These are phyloP conservation scores for Dusona sp. DNA, from an alignment of 2,888 invertebrate species.

Conservation along the genomic window DNA sequence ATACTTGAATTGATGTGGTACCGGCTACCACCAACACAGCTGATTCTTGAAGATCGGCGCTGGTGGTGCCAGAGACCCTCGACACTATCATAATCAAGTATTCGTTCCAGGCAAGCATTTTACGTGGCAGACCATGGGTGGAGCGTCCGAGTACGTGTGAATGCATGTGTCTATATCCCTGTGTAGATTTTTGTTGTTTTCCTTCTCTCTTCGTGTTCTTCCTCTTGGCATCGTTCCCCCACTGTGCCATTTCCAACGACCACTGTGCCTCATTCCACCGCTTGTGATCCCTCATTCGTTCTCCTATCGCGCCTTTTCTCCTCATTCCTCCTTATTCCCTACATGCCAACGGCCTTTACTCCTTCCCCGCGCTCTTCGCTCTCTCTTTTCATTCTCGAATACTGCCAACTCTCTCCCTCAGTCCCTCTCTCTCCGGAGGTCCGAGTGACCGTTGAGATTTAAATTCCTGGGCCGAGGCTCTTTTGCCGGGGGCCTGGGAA, in stretches of 20 bases:
- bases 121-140: slow-evolving; percentile 21
- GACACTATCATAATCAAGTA: slow-evolving; percentile 52
- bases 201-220: slow-evolving; percentile 59
- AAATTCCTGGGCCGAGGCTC: slow-evolving; percentile 81
- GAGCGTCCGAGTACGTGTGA: slow-evolving; percentile 5
- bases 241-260: slow-evolving; percentile 41
- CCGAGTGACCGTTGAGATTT: slow-evolving; percentile 84
- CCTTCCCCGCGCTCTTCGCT: slow-evolving; percentile 60
- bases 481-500: slow-evolving; percentile 78
- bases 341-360: slow-evolving; percentile 66
- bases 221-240: slow-evolving; percentile 67
- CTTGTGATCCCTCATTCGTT: slow-evolving; percentile 62
- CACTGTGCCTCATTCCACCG: slow-evolving; percentile 68
- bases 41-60: slow-evolving; percentile 33
- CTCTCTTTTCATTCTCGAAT: slow-evolving; percentile 52
- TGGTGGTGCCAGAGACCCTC: slow-evolving; percentile 11
- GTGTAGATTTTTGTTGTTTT: slow-evolving; percentile 58
- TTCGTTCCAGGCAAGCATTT: slow-evolving; percentile 49
- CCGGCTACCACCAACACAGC: slow-evolving; percentile 48
- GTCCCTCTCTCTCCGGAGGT: slow-evolving; percentile 66
- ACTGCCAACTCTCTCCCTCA: neutral
- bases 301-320: slow-evolving; percentile 66
- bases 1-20: slow-evolving; percentile 36
- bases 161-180: slow-evolving; percentile 6
- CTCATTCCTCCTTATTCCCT: slow-evolving; percentile 52